phyloP scores from a whole-genome alignment of 2,888 invertebrate genomes.

The Lasioglossum figueresi region DNA sequence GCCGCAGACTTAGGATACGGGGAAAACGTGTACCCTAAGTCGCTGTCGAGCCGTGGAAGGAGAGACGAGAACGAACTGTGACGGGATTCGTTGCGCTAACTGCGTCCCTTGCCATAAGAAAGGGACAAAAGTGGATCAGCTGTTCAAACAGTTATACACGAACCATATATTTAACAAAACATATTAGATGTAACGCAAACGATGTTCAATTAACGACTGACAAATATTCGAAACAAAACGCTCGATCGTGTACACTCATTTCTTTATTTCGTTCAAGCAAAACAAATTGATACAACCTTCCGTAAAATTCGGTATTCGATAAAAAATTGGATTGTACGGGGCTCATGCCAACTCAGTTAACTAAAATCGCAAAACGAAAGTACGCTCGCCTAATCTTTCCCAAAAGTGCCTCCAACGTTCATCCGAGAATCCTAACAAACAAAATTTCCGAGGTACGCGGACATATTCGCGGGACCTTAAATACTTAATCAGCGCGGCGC shows the following conservation, averaged over 20 bases:
- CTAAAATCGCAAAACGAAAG: neutral
- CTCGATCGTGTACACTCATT: too few relatives aligned
- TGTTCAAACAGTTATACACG: too few relatives aligned
- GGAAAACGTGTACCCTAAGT: neutral
- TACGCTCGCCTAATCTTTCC: neutral
- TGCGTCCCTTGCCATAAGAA: neutral
- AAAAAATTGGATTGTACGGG: neutral
- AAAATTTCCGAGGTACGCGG: neutral
- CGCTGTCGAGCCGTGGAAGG: neutral
- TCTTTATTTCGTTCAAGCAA: too few relatives aligned
- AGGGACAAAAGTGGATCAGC: neutral
- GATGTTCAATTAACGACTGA: too few relatives aligned
- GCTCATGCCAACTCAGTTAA: neutral
- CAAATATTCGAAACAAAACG: too few relatives aligned
- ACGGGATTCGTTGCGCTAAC: neutral
- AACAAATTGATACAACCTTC: too few relatives aligned
- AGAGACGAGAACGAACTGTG: neutral
- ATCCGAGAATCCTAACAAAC: neutral
- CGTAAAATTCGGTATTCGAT: too few relatives aligned
- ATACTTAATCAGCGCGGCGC: neutral
- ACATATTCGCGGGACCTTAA: neutral
- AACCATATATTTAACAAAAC: too few relatives aligned
- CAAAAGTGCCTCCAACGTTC: neutral
- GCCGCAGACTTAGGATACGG: conserved; percentile 13
- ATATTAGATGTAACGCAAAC: too few relatives aligned